Conservation (phyloP, 2,113 vertebrate genomes). For the Emydura subglobosa region DNA sequence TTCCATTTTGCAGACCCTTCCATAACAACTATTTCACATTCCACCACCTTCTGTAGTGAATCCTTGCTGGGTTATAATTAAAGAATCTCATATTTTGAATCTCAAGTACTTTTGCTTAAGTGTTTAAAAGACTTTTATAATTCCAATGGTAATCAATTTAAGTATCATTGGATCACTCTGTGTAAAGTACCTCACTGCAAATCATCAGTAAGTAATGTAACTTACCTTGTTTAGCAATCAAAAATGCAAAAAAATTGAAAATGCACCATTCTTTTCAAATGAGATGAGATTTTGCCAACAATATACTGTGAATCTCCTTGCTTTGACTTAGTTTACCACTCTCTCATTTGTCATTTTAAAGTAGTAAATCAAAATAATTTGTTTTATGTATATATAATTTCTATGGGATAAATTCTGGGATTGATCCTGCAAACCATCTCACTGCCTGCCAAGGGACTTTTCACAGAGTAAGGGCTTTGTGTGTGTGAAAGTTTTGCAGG, state of each 20-base stretch:
- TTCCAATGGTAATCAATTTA: slow-evolving; percentile 36
- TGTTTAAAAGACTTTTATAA: slow-evolving; percentile 41
- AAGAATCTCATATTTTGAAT: slow-evolving; percentile 35
- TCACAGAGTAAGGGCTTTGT: neutral
- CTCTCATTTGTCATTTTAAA: slow-evolving; percentile 38
- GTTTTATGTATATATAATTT: slow-evolving; percentile 11
- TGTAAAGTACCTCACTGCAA: neutral
- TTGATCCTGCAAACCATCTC: neutral
- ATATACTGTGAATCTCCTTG: slow-evolving; percentile 29
- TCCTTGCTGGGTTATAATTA: slow-evolving; percentile 16
- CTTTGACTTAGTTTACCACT: slow-evolving; percentile 44
- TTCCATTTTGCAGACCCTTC: neutral
- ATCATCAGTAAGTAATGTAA: slow-evolving; percentile 58
- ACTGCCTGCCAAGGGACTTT: neutral
- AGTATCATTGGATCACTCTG: slow-evolving; percentile 9
- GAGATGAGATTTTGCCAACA: slow-evolving; percentile 41
- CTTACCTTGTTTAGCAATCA: slow-evolving; percentile 27
- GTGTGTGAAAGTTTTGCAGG: neutral
- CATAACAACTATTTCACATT: neutral
- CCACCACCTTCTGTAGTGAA: slow-evolving; percentile 26
- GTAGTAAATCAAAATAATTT: neutral
- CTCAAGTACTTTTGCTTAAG: neutral
- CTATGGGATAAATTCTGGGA: neutral
- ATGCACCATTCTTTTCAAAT: neutral
- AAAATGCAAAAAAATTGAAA: slow-evolving; percentile 23